Base-by-base conservation (phyloP, 2,888 invertebrate species). In the Augiades crinisus region DNA sequence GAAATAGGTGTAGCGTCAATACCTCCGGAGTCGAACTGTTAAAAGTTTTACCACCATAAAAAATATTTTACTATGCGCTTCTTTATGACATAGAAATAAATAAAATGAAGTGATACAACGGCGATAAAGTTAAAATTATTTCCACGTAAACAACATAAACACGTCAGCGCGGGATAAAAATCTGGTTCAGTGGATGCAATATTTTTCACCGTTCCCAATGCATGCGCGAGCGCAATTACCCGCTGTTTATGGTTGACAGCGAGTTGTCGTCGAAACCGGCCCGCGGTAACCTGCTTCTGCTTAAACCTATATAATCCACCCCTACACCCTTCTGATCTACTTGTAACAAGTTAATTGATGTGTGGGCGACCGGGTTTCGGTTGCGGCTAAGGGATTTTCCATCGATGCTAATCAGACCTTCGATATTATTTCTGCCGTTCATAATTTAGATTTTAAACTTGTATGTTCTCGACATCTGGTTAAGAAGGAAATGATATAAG, bases 131-230 rank as follows among this genome's bases (percentile, higher is more conserved):
- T 46, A 27, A 56, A 50, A 55, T 55, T 47, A 56, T 57, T 58
- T 53, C 47, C 49, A 54, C 46, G 44, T 58, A 47, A 54, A 51
- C 33, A 47, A 54, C 56, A 56, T 60, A 61, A 64, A 60, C 49
- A 57, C 30, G 46, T 38, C 44, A 21, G 10, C 13, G 31, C 16
- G 30, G 51, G 51, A 58, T 60, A 58, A 58, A 63, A 62, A 62
- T 62, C 58, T 50, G 56, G 57, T 62, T 56, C 60, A 63, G 58
- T 40, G 41, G 22, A 24, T 49, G 45, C 37, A 45, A 31, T 51
- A 64, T 69, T 70, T 70, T 64, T 65, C 59, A 55, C 55, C 47
- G 68, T 58, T 55, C 67, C 53, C 62, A 67, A 72, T 74, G 59
- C 68, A 70, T 72, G 60, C 56, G 52, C 58, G 57, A 61, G 56